Evolutionary conservation across 2,888 invertebrate genomes (phyloP).

Genomic region (Heterodera filipjevi): DNA sequence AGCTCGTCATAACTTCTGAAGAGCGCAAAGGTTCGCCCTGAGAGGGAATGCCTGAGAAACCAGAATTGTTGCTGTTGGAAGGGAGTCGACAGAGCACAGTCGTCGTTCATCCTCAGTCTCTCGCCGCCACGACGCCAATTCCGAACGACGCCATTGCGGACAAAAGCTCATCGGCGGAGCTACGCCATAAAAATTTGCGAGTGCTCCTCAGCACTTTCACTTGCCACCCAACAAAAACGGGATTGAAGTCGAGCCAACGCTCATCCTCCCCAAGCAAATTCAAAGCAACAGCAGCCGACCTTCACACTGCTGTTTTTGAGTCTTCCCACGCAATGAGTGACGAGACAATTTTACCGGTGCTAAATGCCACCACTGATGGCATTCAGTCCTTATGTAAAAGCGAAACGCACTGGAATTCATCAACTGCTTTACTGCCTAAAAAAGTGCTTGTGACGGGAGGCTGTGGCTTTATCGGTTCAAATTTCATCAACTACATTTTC

Average conservation of each 20-base stretch:
- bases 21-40: neutral
- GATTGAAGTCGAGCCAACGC: neutral
- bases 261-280: neutral
- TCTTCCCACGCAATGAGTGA: neutral
- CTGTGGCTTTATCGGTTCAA: slow-evolving; percentile 64
- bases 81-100: neutral
- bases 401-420: neutral
- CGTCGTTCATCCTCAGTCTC: neutral
- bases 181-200: slow-evolving; percentile 8
- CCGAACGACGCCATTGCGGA: slow-evolving; percentile 11
- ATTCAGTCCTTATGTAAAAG: neutral
- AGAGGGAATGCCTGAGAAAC: slow-evolving; percentile 9
- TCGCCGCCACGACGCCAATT: neutral
- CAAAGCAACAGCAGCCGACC: neutral
- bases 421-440: slow-evolving; percentile 33
- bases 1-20: slow-evolving; percentile 9
- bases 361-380: too few relatives aligned
- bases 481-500: slow-evolving; percentile 61
- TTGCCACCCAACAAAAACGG: neutral
- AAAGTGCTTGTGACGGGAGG: slow-evolving; percentile 63
- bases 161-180: neutral
- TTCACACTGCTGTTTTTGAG: neutral
- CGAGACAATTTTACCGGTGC: too few relatives aligned
- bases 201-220: slow-evolving; percentile 3
- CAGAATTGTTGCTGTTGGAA: slow-evolving; percentile 10